Conservation (phyloP, 2,797 vertebrate species). For the Oreortyx pictus region DNA sequence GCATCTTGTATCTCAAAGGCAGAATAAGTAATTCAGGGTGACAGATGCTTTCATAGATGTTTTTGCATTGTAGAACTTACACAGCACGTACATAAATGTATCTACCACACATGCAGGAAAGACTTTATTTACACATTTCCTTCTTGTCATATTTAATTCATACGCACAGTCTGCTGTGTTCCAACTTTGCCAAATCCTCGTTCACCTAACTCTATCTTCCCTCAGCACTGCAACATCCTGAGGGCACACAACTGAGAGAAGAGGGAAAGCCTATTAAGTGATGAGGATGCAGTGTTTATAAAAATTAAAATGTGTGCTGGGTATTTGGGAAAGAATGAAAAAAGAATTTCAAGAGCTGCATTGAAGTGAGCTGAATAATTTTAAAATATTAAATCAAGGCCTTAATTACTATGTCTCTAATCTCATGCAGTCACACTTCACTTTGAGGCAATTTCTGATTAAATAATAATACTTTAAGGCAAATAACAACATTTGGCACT, state of each 20-base stretch:
- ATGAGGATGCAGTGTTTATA: constrained; percentile 62
- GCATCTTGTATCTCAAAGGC: constrained; percentile 37
- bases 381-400: constrained; percentile 74
- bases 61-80: constrained; percentile 60
- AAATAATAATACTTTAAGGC: constrained; percentile 78
- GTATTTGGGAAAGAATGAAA: constrained; percentile 65
- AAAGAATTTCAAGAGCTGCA: constrained; percentile 58
- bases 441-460: constrained; percentile 71
- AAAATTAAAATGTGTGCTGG: constrained; percentile 65
- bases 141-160: constrained; percentile 67
- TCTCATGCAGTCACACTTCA: constrained; percentile 66
- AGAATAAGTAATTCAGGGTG: constrained; percentile 50
- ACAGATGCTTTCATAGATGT: constrained; percentile 65
- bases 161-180: neutral
- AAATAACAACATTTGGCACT: constrained; percentile 76
- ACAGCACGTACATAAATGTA: constrained; percentile 61
- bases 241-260: constrained; percentile 51
- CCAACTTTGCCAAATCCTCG: constrained; percentile 53
- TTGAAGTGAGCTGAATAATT: constrained; percentile 73
- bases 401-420: constrained; percentile 72
- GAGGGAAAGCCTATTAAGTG: constrained; percentile 65
- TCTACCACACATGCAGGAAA: constrained; percentile 38
- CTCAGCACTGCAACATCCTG: constrained; percentile 52
- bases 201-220: constrained; percentile 64
- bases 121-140: constrained; percentile 65